These are phyloP conservation scores for Genyomyrus donnyi DNA, from an alignment of 2,113 vertebrate genomes.

Conservation along the genomic window DNA sequence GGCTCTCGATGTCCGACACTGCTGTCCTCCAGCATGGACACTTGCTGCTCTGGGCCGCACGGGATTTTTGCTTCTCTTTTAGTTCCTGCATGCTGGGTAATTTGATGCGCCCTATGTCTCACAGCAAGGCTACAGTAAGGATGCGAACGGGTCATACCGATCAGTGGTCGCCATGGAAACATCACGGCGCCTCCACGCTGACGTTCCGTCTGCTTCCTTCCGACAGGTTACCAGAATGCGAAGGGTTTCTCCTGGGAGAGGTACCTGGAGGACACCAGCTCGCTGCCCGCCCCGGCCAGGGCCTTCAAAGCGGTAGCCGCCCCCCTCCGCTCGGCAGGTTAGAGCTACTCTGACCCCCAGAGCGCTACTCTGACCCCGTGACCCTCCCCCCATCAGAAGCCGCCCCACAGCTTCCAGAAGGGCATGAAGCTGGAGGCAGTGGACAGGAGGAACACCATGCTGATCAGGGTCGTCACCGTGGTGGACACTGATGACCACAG, in stretches of 20 bases:
- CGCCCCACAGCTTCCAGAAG: constrained; percentile 73
- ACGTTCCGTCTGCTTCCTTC: background rate
- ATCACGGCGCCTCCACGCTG: background rate
- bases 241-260: constrained; percentile 78
- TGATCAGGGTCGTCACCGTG: constrained; percentile 71
- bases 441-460: constrained; percentile 73
- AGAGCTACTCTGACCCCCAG: background rate
- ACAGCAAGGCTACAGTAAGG: background rate
- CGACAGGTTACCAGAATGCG: constrained; percentile 62
- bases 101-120: background rate
- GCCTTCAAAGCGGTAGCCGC: constrained; percentile 72
- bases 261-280: constrained; percentile 76
- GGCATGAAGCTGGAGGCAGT: constrained; percentile 75
- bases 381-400: constrained; percentile 57
- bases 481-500: constrained; percentile 72
- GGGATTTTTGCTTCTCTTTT: background rate
- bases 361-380: background rate
- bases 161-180: background rate
- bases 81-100: background rate
- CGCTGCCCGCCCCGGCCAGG: constrained; percentile 72
- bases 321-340: too few relatives aligned
- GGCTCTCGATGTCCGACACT: background rate
- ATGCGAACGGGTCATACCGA: background rate
- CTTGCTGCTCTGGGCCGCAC: background rate
- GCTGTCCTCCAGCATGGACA: background rate